Base-by-base conservation (phyloP, 2,888 invertebrate genomes). In the Empis livida region DNA sequence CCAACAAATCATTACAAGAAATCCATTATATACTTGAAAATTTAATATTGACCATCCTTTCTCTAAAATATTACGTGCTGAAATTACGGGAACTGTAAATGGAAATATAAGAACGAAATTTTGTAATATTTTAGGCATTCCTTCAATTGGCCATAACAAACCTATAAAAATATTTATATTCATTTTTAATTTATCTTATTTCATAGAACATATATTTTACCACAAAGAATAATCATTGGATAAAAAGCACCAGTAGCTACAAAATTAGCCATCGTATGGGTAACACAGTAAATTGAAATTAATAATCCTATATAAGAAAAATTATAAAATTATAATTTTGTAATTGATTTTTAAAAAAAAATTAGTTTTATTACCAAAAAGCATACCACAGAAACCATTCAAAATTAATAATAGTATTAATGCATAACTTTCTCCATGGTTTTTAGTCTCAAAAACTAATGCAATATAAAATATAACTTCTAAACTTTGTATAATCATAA, bases 181-280 rank as follows among this genome's bases (percentile, higher is more conserved):
- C 20, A 14, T 37, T 16, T 30, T 43, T 39, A 13, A 11, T 38
- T 44, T 3, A 14, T 20, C 2, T 35, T 10, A 46, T 14, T 6
- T 11, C 9, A 30, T 9, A 27, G 43, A n/a, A 13, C 30, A 4
- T 8, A 8, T 6, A 27, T 27, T 27, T 17, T 66, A 90, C 92
- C 92, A 63, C 89, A 87, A 8, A 91, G 71, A 52, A 94, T 71
- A 53, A 93, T 79, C 74, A 90, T 82, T 0, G 93, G 92, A 61
- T 92, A 93, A 62, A 93, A 92, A 53, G 85, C 86, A 13, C 93
- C 93, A 0, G 91, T 80, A 1, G 90, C 79, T 11, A 86, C 75
- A 63, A 89, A 90, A 72, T 91, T 88, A 0, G 91, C 84, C 58
- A 84, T 75, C 0, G 81, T 81, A 56, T 90, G 88, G 30, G 84